Evolutionary conservation across 1,140 invertebrate species (phyloP), one percentile per base, ranked within the genome.

Genomic region (Drosophila takahashii): DNA sequence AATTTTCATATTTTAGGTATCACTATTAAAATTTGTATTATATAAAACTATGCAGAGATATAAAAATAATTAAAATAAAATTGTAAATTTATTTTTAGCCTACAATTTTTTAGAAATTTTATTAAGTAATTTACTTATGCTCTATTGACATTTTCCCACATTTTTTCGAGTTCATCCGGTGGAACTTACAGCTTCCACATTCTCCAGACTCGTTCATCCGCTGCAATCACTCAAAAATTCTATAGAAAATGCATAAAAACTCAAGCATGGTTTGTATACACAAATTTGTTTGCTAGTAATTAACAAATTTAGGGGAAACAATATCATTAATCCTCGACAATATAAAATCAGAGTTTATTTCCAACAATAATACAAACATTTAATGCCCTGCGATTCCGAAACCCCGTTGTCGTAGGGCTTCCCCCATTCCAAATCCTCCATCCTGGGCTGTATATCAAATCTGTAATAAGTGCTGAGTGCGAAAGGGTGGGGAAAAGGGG

Each of bases 271-370:
- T 84, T 87, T 87, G 79, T 87, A 79, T 80, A 87, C 72, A 87
- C 79, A 89, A 87, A 87, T 87, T 84, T 89, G 79, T 89, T 84
- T 84, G 80, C 85, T 80, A 66, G 84, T 89, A 89, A 89, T 89
- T 89, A 89, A 89, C 79, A 90, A 84, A 89, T 90, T 89, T 89
- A 90, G 77, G 79, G 79, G 84, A 89, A 78, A 84, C 84, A 90
- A 89, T 89, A 89, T 89, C 84, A 89, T 89, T 89, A 89, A 89
- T 89, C 64, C 69, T 57, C 84, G 83, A 84, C 84, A 89, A 84
- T 87, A 89, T 89, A 84, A 84, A 89, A 74, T 89, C 84, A 53
- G 83, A 87, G 84, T 89, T 89, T 89, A 89, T 89, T 89, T 89
- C 77, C 84, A 89, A 89, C 84, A 87, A 89, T 89, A 89, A 89